Conservation (phyloP, 2,797 vertebrate species). For the Pangasius sanitwongsei region DNA sequence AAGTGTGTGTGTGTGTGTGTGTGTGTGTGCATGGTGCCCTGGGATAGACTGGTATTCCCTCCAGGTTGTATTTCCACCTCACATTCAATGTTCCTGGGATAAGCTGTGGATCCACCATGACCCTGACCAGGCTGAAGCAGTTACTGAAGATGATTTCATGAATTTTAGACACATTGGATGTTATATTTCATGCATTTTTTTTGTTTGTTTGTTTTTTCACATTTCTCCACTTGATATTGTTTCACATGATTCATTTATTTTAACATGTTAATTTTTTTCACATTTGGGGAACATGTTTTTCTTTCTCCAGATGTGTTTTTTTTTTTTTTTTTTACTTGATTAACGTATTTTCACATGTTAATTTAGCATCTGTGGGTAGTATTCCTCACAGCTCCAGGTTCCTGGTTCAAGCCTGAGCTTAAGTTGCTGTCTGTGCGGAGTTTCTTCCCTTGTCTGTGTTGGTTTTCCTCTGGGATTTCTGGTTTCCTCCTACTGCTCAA, state of each 20-base stretch:
- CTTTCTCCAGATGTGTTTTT: neutral
- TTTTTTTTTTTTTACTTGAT: neutral
- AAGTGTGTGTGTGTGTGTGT: neutral
- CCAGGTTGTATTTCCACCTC: neutral
- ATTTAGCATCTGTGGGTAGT: neutral
- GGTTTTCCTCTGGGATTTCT: neutral
- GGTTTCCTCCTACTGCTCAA: neutral
- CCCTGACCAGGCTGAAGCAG: neutral
- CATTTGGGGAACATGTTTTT: too few species aligned
- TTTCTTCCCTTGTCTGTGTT: neutral
- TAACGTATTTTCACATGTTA: neutral
- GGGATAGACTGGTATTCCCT: neutral
- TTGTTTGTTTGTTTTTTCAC: too few species aligned
- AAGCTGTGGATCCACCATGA: neutral
- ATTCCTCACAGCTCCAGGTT: neutral
- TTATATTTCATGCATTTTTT: too few species aligned
- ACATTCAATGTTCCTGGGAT: neutral
- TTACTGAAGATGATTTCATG: neutral
- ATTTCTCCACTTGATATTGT: too few species aligned
- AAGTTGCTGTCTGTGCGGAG: neutral
- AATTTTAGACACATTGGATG: neutral
- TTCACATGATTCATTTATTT: too few species aligned
- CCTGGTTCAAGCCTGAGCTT: neutral
- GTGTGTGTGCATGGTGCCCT: neutral
- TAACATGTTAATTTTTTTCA: too few species aligned